Conservation (phyloP, 1,140 invertebrate species). For the Hyposmocoma kahamanoa region DNA sequence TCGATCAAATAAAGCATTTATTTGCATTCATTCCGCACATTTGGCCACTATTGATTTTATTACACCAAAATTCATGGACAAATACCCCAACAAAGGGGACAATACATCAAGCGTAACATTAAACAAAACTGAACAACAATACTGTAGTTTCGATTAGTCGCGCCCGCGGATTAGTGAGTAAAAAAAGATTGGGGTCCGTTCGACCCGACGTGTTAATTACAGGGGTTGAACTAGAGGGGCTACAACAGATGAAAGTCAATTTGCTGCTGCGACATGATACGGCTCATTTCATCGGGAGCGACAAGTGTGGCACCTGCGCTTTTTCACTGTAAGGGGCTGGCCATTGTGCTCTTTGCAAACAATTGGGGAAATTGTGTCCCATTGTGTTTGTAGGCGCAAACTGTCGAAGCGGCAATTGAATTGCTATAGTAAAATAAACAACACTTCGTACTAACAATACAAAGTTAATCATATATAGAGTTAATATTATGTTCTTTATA, state of each 20-base stretch:
- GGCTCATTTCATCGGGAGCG: constrained; percentile 69
- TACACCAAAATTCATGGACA: constrained; percentile 1
- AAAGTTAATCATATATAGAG: no score
- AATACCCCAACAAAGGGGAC: constrained; percentile 7
- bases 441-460: neutral
- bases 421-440: no score
- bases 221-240: constrained; percentile 60
- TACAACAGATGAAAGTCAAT: constrained; percentile 71
- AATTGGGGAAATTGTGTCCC: constrained; percentile 31
- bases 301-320: constrained; percentile 71
- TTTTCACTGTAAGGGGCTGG: constrained; percentile 43
- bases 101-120: constrained; percentile 27
- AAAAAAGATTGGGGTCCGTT: constrained; percentile 56
- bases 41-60: neutral
- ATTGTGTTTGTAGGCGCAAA: no score
- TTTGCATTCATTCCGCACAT: neutral
- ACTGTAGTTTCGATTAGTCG: constrained; percentile 46
- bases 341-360: constrained; percentile 45
- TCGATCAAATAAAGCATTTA: no score
- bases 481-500: no score
- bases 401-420: no score
- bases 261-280: constrained; percentile 74
- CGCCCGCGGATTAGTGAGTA: constrained; percentile 68
- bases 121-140: constrained; percentile 40
- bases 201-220: constrained; percentile 72